Evolutionary conservation across 2,797 vertebrate species (phyloP), one percentile per base, ranked within the genome.

Genomic region (Pipistrellus pygmaeus): DNA sequence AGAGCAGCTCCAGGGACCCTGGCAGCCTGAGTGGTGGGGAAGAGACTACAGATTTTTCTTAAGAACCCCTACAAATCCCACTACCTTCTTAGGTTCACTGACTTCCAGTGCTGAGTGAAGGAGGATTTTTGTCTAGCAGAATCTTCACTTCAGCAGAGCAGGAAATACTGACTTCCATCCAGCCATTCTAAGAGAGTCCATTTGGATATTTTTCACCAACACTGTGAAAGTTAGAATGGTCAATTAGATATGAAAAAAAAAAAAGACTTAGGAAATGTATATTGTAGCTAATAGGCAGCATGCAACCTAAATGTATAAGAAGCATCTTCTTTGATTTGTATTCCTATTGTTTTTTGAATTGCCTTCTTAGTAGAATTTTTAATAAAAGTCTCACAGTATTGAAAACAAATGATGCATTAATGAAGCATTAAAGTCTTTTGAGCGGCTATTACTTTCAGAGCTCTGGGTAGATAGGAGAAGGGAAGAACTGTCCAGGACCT

Each of bases 141-240:
- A 92, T 76, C 27, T 90, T 90, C 21, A 84, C 84, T 83, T 96
- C 27, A 76, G 23, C n/a, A 92, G 48, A 77, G 13, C 51, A 85
- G 41, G 72, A 87, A 83, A 88, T 78, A 88, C 35, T 88, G 77
- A 85, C 32, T 46, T 93, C 64, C 23, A 73, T 44, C 17, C 6
- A 75, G 32, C 27, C 21, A 62, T 21, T 44, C 53, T 55, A 46
- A 82, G 9, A 82, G 38, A 46, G 69, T 69, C 30, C 69, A 68
- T 90, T 88, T 96, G 64, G 57, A 11, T 96, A 75, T 81, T 95
- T 93, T 93, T 78, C 38, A 75, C 14, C 21, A 88, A 38, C 21
- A 15, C 27, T 76, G 8, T 76, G 83, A 71, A 93, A 69, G 57
- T 85, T 92, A 82, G 71, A 95, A 76, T 76, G 66, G 77, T 75